phyloP scores from a whole-genome alignment of 2,888 invertebrate genomes.

The Imbricaverruca yamaguchii region DNA sequence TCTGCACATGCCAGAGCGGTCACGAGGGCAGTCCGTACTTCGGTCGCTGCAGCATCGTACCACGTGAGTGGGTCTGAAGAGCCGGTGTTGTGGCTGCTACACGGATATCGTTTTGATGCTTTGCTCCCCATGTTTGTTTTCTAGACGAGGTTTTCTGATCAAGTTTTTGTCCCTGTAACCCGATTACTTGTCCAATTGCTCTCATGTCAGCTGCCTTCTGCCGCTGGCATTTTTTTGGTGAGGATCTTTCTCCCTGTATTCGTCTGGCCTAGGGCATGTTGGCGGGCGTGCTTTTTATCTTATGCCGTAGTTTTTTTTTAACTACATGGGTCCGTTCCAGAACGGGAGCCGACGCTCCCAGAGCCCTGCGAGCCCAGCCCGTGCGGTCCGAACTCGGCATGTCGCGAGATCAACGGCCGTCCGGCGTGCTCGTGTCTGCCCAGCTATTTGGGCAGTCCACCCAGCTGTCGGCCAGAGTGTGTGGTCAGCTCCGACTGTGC shows the following conservation, averaged over 20 bases:
- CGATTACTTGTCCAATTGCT: too few species aligned
- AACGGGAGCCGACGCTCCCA: constrained; percentile 32
- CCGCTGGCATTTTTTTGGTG: too few species aligned
- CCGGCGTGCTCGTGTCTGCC: constrained; percentile 63
- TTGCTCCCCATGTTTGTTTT: not conserved
- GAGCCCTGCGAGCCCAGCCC: constrained; percentile 55
- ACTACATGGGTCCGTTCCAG: not conserved
- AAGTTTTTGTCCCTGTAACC: not conserved
- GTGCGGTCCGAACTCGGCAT: constrained; percentile 70
- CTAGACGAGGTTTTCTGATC: not conserved
- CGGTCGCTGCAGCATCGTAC: constrained; percentile 56
- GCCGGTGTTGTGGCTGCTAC: too few species aligned
- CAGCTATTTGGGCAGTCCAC: constrained; percentile 64
- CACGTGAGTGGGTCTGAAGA: not conserved
- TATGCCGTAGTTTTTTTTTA: too few species aligned
- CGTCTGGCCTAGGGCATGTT: too few species aligned
- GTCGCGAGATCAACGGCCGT: constrained; percentile 41
- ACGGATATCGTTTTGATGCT: not conserved
- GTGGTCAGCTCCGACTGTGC: constrained; percentile 62
- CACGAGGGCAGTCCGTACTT: constrained; percentile 83
- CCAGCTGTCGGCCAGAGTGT: constrained; percentile 63
- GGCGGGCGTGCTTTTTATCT: too few species aligned
- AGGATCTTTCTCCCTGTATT: too few species aligned
- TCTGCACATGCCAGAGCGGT: constrained; percentile 87
- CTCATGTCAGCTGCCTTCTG: too few species aligned